These are phyloP conservation scores for Limnephilus marmoratus DNA, from an alignment of 2,888 invertebrate species.

Conservation along the genomic window DNA sequence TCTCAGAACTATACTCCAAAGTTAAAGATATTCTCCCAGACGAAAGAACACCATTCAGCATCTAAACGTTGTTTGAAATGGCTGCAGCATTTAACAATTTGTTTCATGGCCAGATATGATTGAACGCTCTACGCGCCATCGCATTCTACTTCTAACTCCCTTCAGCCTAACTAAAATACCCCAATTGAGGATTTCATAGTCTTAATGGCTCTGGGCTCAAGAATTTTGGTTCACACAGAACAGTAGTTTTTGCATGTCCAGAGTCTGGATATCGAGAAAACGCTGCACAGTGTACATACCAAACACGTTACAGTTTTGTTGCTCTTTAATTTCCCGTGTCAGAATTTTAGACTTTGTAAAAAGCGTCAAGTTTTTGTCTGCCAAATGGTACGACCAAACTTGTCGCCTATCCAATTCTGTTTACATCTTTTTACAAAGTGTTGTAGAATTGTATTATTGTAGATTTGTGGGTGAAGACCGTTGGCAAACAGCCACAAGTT, in stretches of 20 bases:
- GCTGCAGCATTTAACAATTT: no score
- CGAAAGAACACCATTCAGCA: no score
- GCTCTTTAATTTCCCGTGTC: neutral
- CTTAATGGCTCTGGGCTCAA: neutral
- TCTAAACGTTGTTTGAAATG: no score
- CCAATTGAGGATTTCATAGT: no score
- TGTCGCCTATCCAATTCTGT: neutral
- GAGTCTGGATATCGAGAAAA: neutral
- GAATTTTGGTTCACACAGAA: neutral
- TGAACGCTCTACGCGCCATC: no score
- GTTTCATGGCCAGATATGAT: no score
- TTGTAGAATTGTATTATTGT: neutral
- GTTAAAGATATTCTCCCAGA: no score
- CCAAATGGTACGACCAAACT: neutral
- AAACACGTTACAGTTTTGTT: no score
- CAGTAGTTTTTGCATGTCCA: neutral
- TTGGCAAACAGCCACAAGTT: constrained; percentile 22
- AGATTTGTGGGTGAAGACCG: neutral
- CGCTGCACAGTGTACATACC: neutral
- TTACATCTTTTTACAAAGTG: neutral
- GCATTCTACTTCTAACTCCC: no score
- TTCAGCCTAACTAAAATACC: no score
- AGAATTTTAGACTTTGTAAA: neutral
- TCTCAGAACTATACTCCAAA: no score
- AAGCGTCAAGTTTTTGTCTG: neutral